These are phyloP conservation scores for Pachycephus smyrnensis DNA, from an alignment of 2,888 invertebrate genomes.

Conservation along the genomic window DNA sequence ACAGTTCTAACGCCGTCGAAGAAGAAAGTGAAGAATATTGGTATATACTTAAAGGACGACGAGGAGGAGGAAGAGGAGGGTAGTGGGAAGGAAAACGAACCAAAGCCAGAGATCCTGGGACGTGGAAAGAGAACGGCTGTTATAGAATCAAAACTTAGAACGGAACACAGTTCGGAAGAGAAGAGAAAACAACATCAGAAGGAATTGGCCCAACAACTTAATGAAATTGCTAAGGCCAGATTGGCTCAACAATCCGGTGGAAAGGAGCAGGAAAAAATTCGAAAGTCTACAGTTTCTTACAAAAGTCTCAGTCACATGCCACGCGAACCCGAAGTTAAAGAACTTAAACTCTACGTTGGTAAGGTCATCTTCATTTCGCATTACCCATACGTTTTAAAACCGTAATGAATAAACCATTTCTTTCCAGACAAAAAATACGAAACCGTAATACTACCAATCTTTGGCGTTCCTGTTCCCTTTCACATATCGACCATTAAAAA, in stretches of 20 bases:
- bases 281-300: slow-evolving; percentile 96
- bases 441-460: slow-evolving; percentile 97
- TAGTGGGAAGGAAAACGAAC: slow-evolving; percentile 72
- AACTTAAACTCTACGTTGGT: slow-evolving; percentile 95
- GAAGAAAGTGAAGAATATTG: slow-evolving; percentile 95
- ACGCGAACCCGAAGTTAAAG: slow-evolving; percentile 90
- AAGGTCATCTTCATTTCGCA: slow-evolving; percentile 55
- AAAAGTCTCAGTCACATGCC: slow-evolving; percentile 94
- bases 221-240: slow-evolving; percentile 93
- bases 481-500: slow-evolving; percentile 99
- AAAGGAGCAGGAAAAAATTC: slow-evolving; percentile 87
- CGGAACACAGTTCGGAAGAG: slow-evolving; percentile 96
- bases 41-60: slow-evolving; percentile 93
- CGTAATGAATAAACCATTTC: background rate
- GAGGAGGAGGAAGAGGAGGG: slow-evolving; percentile 84
- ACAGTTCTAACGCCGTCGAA: slow-evolving; percentile 90
- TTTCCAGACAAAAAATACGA: slow-evolving; percentile 93
- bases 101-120: slow-evolving; percentile 77
- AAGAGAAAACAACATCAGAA: slow-evolving; percentile 97
- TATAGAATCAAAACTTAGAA: slow-evolving; percentile 91
- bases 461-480: slow-evolving; percentile 96
- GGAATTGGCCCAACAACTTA: slow-evolving; percentile 89
- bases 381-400: background rate
- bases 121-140: slow-evolving; percentile 90
- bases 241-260: slow-evolving; percentile 88